These are phyloP conservation scores for Dasypolia templi DNA, from an alignment of 2,888 invertebrate species.

Conservation along the genomic window DNA sequence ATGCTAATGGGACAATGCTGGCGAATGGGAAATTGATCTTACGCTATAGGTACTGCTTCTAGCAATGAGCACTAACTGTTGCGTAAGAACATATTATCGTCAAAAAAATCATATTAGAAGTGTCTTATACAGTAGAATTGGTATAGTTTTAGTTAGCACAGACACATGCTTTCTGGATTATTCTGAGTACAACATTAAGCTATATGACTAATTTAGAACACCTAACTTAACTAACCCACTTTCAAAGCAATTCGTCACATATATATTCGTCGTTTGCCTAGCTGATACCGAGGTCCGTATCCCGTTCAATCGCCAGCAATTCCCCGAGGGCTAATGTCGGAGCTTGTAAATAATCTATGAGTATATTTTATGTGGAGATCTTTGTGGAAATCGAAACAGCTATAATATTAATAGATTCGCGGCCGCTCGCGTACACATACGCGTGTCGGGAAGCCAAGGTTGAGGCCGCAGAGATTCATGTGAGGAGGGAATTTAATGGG, in stretches of 20 bases:
- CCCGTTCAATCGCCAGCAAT: background rate
- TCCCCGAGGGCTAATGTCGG: background rate
- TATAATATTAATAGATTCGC: constrained; percentile 46
- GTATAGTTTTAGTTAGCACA: background rate
- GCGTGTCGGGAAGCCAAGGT: constrained; percentile 11
- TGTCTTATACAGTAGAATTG: background rate
- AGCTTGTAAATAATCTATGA: constrained; percentile 42
- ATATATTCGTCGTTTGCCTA: no score
- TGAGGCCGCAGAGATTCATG: constrained; percentile 32
- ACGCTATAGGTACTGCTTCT: no score
- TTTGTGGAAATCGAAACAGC: constrained; percentile 45
- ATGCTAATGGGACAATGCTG: background rate
- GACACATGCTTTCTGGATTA: background rate
- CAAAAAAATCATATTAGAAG: background rate
- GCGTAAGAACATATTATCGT: background rate
- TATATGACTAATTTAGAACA: background rate
- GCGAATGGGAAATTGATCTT: no score
- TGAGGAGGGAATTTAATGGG: background rate
- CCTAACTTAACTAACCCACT: background rate
- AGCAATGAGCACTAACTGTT: no score
- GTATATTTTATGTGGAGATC: constrained; percentile 50
- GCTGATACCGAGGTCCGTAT: background rate
- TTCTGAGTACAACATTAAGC: background rate
- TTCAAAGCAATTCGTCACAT: background rate
- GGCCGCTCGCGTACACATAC: background rate